phyloP scores from a whole-genome alignment of 2,888 invertebrate genomes.

The Lithophane semibrunnea region DNA sequence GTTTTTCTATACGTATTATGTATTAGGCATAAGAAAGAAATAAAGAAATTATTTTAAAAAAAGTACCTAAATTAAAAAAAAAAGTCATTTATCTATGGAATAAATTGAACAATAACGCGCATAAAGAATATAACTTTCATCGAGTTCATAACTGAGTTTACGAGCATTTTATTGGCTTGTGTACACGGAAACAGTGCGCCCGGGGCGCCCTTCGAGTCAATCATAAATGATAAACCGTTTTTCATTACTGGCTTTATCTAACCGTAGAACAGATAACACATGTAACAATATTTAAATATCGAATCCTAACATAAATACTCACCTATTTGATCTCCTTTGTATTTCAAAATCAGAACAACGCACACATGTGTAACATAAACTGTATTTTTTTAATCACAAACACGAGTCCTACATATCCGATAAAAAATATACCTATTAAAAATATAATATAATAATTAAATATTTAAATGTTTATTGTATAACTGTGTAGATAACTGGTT shows the following conservation, averaged over 20 bases:
- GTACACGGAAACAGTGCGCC: conserved; percentile 43
- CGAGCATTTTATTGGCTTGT: conserved; percentile 49
- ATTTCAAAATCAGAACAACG: conserved; percentile 35
- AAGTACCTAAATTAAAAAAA: too few species aligned
- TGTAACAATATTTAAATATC: conserved; percentile 35
- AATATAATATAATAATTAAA: conserved; percentile 39
- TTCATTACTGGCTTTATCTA: conserved; percentile 42
- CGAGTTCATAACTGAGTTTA: conserved; percentile 33
- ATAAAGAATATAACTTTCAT: conserved; percentile 26
- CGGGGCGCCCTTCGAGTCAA: conserved; percentile 49
- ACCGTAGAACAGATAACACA: conserved; percentile 35
- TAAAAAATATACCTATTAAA: conserved; percentile 18
- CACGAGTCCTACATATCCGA: neutral
- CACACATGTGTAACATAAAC: conserved; percentile 18
- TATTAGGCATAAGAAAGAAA: too few species aligned
- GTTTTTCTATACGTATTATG: too few species aligned
- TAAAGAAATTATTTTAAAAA: too few species aligned
- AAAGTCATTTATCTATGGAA: too few species aligned
- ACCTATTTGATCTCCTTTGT: conserved; percentile 39
- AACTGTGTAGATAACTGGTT: conserved; percentile 68
- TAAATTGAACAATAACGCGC: conserved; percentile 12
- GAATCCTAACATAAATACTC: conserved; percentile 41
- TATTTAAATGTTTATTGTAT: conserved; percentile 54
- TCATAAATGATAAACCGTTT: conserved; percentile 54
- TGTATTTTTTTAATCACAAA: conserved; percentile 22